Base-by-base conservation (phyloP, 2,888 invertebrate species). In the Rhabditoides inermis region DNA sequence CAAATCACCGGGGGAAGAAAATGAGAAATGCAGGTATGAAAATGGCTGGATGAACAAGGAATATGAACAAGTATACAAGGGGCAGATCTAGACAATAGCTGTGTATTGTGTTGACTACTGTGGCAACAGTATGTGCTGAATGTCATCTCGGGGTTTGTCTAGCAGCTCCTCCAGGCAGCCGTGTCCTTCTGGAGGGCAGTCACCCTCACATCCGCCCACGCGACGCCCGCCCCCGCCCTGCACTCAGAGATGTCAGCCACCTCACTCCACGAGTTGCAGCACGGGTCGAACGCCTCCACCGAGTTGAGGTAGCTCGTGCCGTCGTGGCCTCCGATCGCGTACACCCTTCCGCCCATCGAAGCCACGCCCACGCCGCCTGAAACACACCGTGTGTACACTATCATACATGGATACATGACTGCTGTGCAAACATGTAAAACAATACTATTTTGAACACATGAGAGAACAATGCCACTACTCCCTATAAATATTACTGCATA, bases 271-370 rank as follows among this genome's bases (percentile, higher is more conserved):
- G 76, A 76, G 35, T 73, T 64, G 10, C 56, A 56, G 25, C 56
- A 15, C 2, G 73, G 71, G 49, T 76, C 75, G 55, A 64, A 76
- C 22, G 63, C 61, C 47, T 73, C 73, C 10, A 73, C 73, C 6
- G 68, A 68, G 55, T 66, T 64, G 30, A 72, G 60, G 45, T 71
- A 72, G 20, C 60, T 54, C 40, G 36, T 23, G 36, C 68, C 68
- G 61, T 77, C 76, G 58, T 77, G 77, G 1, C 77, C 77, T 35
- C 77, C 77, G 49, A 77, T 74, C 5, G 77, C 76, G 58, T 72
- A 77, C n/a, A 77, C 72, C 7, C 61, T 62, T 10, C 76, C 76
- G 22, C 72, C 75, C 63, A 77, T 56, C 26, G 76, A 59, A 6
- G 76, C 77, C 20, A 77, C 76, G 7, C 77, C 77, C 37, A 77